Percentiles rank a stretch among this genome's conserved stretches.
These are phyloP conservation scores for Phengaris arion DNA, from an alignment of 2,888 invertebrate genomes.

Conservation along the genomic window DNA sequence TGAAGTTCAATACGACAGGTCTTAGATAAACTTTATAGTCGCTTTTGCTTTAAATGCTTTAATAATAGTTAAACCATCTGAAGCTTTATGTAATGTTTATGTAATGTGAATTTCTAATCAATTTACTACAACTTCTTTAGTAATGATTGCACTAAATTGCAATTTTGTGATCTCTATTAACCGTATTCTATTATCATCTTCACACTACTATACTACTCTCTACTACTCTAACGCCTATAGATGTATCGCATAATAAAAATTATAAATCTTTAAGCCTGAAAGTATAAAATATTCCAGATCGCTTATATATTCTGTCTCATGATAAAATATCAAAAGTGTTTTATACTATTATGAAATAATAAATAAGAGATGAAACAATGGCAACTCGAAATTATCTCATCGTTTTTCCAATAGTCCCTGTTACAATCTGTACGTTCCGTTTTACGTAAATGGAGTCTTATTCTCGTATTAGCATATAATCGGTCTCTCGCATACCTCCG, in stretches of 20 bases:
- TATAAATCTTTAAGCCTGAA: neutral
- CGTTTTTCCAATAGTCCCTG: conserved; percentile 27
- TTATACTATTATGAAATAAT: neutral
- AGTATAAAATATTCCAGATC: neutral
- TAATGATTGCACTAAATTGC: neutral
- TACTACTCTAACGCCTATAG: too few species aligned
- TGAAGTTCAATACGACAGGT: conserved; percentile 4
- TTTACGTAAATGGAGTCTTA: conserved; percentile 54
- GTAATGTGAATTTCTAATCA: neutral
- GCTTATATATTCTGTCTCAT: neutral
- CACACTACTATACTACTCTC: neutral
- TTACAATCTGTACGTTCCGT: conserved; percentile 42
- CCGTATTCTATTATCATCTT: neutral
- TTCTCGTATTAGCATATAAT: conserved; percentile 66
- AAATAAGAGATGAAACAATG: conserved; percentile 2
- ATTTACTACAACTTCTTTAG: neutral
- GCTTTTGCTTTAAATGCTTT: neutral
- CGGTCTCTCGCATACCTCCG: conserved; percentile 45
- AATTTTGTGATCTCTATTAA: neutral
- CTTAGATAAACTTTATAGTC: conserved; percentile 6
- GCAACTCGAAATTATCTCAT: conserved; percentile 15
- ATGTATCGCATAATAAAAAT: too few species aligned
- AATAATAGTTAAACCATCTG: neutral
- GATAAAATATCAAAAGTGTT: conserved; percentile 12
- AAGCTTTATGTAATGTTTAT: neutral